Evolutionary conservation across 2,888 invertebrate species (phyloP), one percentile per base, ranked within the genome.

Genomic region (Aquatica leii): DNA sequence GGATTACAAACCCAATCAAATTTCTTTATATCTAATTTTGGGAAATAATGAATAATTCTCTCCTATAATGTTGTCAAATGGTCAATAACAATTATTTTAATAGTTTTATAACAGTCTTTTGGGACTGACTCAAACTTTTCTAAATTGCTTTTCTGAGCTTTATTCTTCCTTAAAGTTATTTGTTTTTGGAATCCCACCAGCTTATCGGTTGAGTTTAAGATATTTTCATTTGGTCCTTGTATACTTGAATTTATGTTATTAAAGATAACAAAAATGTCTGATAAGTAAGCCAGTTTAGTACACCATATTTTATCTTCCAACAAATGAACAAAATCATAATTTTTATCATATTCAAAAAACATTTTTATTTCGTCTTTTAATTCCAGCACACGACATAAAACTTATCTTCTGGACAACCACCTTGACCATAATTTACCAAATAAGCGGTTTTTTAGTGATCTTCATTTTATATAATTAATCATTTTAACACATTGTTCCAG

Each of bases 391-490:
- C n/a, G n/a, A n/a, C n/a, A 31, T 50, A 50, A 50, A 50, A 50
- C 50, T 50, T 50, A 21, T 50, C 31, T 24, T 21, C 49, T 49
- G 49, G 49, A 49, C 49, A 49, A 49, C 49, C 49, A 49, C 49
- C 49, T 49, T 49, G 12, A n/a, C 31, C 9, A n/a, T n/a, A n/a
- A n/a, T n/a, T n/a, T n/a, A 31, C 31, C 31, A 69, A 70, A 71
- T 58, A 70, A 59, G 51, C 70, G 68, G 54, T 55, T 69, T 63
- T 71, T 69, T 62, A 72, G 66, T 54, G 68, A 61, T 57, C 66
- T 60, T 58, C 61, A 66, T 67, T 73, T 70, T 58, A 71, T 73
- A 51, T 65, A 71, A 68, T 73, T 73, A 59, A 31, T 31, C n/a
- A n/a, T n/a, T n/a, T n/a, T n/a, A n/a, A n/a, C n/a, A n/a, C n/a